Evolutionary conservation across 2,113 vertebrate genomes (phyloP).

Genomic region (Nycticebus coucang): DNA sequence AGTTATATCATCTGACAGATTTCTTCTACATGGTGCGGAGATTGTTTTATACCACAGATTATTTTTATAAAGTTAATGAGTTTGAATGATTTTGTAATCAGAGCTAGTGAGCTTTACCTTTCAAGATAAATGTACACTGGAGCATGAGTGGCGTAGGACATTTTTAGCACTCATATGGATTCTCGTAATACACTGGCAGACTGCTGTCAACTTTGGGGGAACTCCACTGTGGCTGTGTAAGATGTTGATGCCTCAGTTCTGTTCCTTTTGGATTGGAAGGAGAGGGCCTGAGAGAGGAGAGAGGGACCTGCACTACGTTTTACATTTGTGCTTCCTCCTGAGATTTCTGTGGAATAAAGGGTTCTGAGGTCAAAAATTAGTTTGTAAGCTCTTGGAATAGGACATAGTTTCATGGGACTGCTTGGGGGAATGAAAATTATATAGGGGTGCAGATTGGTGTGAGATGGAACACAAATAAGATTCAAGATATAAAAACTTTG

Average conservation of each 20-base stretch:
- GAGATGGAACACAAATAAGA: background rate
- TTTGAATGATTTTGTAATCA: conserved; percentile 64
- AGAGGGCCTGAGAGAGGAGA: background rate
- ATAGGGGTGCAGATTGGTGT: background rate
- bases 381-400: background rate
- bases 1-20: conserved; percentile 83
- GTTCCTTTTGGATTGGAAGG: background rate
- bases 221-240: background rate
- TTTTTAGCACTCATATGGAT: rapidly evolving
- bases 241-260: background rate
- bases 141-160: background rate
- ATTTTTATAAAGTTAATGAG: conserved; percentile 86
- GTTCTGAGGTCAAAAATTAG: background rate
- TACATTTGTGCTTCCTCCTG: background rate
- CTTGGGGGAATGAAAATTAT: background rate
- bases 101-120: conserved; percentile 65
- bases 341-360: conserved; percentile 37
- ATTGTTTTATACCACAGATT: conserved; percentile 88
- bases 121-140: conserved; percentile 61
- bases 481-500: background rate
- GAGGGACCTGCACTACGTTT: background rate
- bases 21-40: conserved; percentile 82
- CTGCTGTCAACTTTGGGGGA: background rate
- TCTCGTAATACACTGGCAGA: background rate
- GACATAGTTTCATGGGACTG: background rate